Percentiles rank a stretch among this genome's conserved stretches.
phyloP scores from a whole-genome alignment of 2,888 invertebrate genomes.

The Lasioglossum vierecki region DNA sequence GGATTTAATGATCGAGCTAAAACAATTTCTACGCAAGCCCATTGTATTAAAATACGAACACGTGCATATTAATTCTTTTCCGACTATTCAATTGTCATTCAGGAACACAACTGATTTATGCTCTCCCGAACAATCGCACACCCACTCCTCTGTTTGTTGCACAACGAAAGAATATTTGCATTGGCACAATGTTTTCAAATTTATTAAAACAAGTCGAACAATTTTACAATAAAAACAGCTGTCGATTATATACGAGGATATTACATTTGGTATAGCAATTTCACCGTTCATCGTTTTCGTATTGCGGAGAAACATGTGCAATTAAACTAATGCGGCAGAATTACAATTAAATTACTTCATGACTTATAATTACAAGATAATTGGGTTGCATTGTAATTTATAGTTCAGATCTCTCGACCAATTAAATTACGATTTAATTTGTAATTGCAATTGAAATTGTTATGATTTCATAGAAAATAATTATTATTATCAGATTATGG shows the following conservation, averaged over 20 bases:
- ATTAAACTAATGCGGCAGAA: neutral
- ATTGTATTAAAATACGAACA: constrained; percentile 24
- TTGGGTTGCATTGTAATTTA: neutral
- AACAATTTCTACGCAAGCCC: constrained; percentile 1
- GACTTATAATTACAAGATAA: neutral
- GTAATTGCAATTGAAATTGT: neutral
- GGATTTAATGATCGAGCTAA: constrained; percentile 9
- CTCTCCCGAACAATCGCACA: neutral
- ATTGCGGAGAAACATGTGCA: neutral
- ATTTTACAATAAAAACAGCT: neutral
- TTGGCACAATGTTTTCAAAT: neutral
- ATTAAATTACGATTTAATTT: neutral
- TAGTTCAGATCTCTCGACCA: neutral
- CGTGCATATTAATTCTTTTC: constrained; percentile 9
- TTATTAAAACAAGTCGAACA: neutral
- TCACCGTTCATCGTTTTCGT: neutral
- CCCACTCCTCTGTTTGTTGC: neutral
- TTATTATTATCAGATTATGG: neutral
- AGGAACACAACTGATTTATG: neutral
- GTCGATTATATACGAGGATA: neutral
- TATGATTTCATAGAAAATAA: neutral
- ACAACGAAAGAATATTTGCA: neutral
- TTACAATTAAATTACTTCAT: neutral
- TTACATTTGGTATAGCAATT: neutral
- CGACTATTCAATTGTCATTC: neutral